Evolutionary conservation across 2,888 invertebrate species (phyloP).

Genomic region (Fragum whitleyi): DNA sequence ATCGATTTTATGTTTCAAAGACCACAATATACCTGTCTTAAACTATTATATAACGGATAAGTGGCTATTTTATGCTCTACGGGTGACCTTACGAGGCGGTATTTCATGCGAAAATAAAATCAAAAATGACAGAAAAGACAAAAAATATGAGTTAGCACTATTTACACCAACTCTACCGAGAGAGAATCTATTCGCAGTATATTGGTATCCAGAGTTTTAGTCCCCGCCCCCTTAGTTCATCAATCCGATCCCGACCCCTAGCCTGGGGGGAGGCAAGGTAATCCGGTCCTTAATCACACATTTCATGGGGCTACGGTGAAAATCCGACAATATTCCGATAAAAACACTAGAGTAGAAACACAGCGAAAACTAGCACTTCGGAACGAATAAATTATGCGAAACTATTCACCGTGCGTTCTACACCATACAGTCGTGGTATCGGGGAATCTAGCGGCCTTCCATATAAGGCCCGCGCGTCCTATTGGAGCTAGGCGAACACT

Average conservation of each 20-base stretch:
- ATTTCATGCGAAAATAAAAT: slow-evolving; percentile 30
- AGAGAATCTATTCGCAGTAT: background rate
- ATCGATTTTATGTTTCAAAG: slow-evolving; percentile 5
- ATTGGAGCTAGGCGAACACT: background rate
- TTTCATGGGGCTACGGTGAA: slow-evolving; percentile 43
- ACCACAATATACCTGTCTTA: background rate
- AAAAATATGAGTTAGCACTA: slow-evolving; percentile 19
- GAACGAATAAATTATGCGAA: slow-evolving; percentile 81
- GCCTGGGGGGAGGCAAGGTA: slow-evolving; percentile 27
- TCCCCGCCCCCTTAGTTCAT: slow-evolving; percentile 10
- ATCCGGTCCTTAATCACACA: slow-evolving; percentile 36
- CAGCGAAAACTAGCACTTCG: slow-evolving; percentile 68
- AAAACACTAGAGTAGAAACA: slow-evolving; percentile 61
- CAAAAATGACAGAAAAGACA: slow-evolving; percentile 16
- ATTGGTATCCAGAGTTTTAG: slow-evolving; percentile 1
- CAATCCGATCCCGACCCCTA: slow-evolving; percentile 30
- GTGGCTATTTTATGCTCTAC: background rate
- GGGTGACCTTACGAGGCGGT: background rate
- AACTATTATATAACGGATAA: background rate
- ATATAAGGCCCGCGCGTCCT: slow-evolving; percentile 70
- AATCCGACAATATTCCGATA: slow-evolving; percentile 54
- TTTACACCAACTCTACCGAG: background rate
- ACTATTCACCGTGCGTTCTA: slow-evolving; percentile 69
- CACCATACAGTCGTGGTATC: slow-evolving; percentile 44
- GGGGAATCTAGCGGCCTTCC: slow-evolving; percentile 64